Percentiles rank a stretch among this genome's conserved stretches.
phyloP scores from a whole-genome alignment of 2,888 invertebrate genomes.

The Synanthedon formicaeformis region DNA sequence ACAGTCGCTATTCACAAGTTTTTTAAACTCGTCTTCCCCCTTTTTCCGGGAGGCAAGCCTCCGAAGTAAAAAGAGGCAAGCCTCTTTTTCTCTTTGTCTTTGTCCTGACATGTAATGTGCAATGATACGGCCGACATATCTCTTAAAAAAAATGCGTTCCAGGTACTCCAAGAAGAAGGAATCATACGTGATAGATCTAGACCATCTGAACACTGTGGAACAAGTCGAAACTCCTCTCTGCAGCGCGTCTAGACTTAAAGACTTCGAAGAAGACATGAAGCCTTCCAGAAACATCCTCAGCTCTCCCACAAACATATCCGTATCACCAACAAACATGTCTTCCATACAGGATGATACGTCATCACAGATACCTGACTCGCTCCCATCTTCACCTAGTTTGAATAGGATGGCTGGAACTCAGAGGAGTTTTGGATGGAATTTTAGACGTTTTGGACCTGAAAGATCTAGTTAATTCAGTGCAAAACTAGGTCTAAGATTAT shows the following conservation, averaged over 20 bases:
- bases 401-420: slow-evolving; percentile 35
- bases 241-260: slow-evolving; percentile 77
- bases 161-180: slow-evolving; percentile 71
- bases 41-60: too few relatives aligned
- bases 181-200: slow-evolving; percentile 72
- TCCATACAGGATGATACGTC: slow-evolving; percentile 30
- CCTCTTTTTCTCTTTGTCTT: too few relatives aligned
- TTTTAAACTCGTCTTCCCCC: too few relatives aligned
- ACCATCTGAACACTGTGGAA: slow-evolving; percentile 74
- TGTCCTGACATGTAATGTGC: too few relatives aligned
- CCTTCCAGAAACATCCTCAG: slow-evolving; percentile 30
- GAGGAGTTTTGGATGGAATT: slow-evolving; percentile 53
- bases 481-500: background rate
- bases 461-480: background rate
- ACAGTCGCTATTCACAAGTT: too few relatives aligned
- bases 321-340: slow-evolving; percentile 33
- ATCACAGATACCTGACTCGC: slow-evolving; percentile 25
- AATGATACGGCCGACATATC: too few relatives aligned
- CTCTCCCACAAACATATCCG: slow-evolving; percentile 24
- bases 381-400: slow-evolving; percentile 35
- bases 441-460: slow-evolving; percentile 33
- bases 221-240: slow-evolving; percentile 81
- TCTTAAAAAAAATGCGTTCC: slow-evolving; percentile 10
- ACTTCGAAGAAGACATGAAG: slow-evolving; percentile 45
- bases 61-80: too few relatives aligned